A percentile compares a stretch with the other conserved stretches of the same genome.
phyloP scores from a whole-genome alignment of 2,888 invertebrate species.

The Eucera pruinosa region DNA sequence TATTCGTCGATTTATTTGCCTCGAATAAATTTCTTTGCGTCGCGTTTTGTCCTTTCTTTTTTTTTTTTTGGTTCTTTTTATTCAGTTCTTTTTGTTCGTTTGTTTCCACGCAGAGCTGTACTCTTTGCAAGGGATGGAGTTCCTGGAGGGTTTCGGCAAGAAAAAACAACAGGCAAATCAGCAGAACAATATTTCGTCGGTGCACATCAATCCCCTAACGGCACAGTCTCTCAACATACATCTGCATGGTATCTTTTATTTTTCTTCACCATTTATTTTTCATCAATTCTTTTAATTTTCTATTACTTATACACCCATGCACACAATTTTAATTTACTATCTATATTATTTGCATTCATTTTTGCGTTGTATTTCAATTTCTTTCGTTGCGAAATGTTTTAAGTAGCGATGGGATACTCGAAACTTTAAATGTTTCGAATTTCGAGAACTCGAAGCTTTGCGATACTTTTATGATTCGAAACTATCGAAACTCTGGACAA shows the following conservation, averaged over 20 bases:
- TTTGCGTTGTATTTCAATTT: no score
- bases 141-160: conserved; percentile 83
- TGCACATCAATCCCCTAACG: conserved; percentile 80
- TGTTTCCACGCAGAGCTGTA: conserved; percentile 78
- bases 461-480: no score
- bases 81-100: conserved; percentile 59
- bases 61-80: conserved; percentile 22
- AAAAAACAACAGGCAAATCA: conserved; percentile 79
- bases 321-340: no score
- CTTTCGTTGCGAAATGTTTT: no score
- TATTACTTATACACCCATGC: no score
- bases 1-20: conserved; percentile 36
- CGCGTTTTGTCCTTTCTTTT: background rate
- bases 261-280: background rate
- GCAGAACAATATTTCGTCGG: conserved; percentile 77
- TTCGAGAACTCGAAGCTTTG: no score
- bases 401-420: no score
- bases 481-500: no score
- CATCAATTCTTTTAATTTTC: background rate
- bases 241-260: conserved; percentile 80
- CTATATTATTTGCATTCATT: no score
- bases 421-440: no score
- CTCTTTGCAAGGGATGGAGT: conserved; percentile 83
- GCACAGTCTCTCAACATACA: conserved; percentile 83
- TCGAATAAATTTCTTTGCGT: background rate